phyloP scores from a whole-genome alignment of 2,113 vertebrate species.

The Solea solea region DNA sequence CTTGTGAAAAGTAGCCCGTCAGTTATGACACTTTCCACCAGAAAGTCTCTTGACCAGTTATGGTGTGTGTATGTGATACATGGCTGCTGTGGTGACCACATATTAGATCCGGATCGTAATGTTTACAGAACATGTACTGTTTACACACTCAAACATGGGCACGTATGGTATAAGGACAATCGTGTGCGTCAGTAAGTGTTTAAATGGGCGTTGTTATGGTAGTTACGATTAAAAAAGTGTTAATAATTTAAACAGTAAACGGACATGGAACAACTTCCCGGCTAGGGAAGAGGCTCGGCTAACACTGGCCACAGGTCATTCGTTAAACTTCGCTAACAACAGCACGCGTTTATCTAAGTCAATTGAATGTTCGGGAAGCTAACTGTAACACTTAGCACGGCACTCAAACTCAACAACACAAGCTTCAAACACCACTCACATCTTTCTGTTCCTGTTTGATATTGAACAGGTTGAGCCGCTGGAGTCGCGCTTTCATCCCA shows the following conservation, averaged over 20 bases:
- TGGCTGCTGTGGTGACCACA: no score
- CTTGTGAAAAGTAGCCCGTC: no score
- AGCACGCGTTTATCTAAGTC: conserved; percentile 17
- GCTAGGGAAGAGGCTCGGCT: neutral
- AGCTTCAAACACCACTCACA: conserved; percentile 61
- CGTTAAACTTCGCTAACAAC: conserved; percentile 6
- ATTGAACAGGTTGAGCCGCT: conserved; percentile 74
- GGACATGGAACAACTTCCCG: neutral
- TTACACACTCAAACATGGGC: no score
- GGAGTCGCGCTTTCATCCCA: conserved; percentile 79
- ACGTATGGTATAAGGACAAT: no score
- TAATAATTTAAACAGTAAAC: neutral
- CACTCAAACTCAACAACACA: conserved; percentile 5
- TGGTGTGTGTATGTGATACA: no score
- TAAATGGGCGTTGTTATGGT: neutral
- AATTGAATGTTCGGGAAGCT: conserved; percentile 25
- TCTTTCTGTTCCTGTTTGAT: conserved; percentile 65
- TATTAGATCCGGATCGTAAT: no score
- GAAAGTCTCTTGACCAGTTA: no score
- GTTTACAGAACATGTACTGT: no score
- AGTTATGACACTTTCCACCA: no score
- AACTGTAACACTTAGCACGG: conserved; percentile 46
- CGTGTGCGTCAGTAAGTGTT: no score
- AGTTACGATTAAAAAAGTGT: neutral
- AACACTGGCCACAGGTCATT: conserved; percentile 4